phyloP scores from a whole-genome alignment of 2,888 invertebrate genomes.

The Cantharis flavilabris region DNA sequence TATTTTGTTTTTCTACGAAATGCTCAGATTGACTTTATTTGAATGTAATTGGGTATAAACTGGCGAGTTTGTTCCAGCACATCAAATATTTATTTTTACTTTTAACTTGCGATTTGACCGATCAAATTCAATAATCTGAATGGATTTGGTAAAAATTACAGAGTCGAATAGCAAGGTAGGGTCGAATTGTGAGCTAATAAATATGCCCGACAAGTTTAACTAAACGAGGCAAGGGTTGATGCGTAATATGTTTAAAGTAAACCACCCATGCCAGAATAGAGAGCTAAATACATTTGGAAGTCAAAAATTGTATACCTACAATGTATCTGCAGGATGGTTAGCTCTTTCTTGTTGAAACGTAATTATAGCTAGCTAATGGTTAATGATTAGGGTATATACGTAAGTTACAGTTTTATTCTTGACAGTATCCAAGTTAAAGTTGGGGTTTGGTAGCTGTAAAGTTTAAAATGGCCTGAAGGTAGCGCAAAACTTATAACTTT shows the following conservation, averaged over 20 bases:
- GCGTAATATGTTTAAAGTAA: background rate
- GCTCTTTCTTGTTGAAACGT: background rate
- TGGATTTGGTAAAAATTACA: background rate
- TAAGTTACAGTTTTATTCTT: background rate
- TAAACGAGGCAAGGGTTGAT: background rate
- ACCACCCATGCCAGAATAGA: background rate
- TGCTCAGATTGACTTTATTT: background rate
- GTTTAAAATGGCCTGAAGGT: background rate
- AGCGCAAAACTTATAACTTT: background rate
- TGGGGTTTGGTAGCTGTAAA: background rate
- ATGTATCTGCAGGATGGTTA: background rate
- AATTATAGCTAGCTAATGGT: background rate
- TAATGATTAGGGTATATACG: background rate
- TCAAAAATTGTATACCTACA: background rate
- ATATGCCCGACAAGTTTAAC: background rate
- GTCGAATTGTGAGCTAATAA: background rate
- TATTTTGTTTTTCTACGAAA: background rate
- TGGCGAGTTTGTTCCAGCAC: background rate
- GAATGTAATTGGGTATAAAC: background rate
- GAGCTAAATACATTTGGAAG: background rate
- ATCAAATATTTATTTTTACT: background rate
- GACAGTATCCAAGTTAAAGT: background rate
- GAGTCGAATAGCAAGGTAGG: background rate
- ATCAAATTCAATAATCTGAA: background rate
- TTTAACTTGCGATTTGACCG: background rate